Evolutionary conservation across 2,113 vertebrate genomes (phyloP).

Genomic region (Varanus salvator): DNA sequence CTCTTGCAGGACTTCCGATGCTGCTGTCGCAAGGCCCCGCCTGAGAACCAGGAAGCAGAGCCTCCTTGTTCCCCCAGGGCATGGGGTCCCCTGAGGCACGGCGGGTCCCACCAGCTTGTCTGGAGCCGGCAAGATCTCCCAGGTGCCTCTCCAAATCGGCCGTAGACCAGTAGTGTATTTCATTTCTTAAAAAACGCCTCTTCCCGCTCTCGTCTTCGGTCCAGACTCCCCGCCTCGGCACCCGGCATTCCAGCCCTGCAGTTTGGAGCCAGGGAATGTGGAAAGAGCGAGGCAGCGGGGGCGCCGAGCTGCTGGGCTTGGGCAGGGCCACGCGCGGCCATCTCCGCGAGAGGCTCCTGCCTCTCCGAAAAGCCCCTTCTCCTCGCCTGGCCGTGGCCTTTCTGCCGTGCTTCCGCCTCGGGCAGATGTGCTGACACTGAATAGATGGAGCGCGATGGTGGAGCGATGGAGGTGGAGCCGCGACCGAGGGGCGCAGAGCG

Average conservation of each 20-base stretch:
- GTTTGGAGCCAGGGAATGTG: constrained; percentile 7
- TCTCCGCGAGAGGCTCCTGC: neutral
- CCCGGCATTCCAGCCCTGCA: neutral
- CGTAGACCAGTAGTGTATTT: neutral
- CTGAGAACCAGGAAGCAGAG: neutral
- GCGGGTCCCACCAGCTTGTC: neutral
- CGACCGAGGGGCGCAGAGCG: too few relatives aligned
- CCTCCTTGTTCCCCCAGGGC: too few relatives aligned
- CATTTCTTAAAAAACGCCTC: neutral
- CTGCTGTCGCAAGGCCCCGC: too few relatives aligned
- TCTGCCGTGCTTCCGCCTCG: neutral
- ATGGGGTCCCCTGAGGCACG: too few relatives aligned
- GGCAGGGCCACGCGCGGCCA: neutral
- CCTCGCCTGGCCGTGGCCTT: neutral
- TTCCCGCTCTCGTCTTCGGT: neutral
- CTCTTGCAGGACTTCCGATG: neutral
- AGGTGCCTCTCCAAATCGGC: neutral
- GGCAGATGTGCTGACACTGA: neutral
- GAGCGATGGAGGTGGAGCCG: too few relatives aligned
- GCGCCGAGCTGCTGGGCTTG: neutral
- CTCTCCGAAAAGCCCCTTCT: neutral
- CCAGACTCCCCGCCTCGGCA: neutral
- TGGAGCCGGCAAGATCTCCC: neutral
- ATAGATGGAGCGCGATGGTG: neutral
- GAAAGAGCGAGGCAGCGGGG: constrained; percentile 20